phyloP scores from a whole-genome alignment of 2,113 vertebrate genomes.

The Poecile atricapillus region DNA sequence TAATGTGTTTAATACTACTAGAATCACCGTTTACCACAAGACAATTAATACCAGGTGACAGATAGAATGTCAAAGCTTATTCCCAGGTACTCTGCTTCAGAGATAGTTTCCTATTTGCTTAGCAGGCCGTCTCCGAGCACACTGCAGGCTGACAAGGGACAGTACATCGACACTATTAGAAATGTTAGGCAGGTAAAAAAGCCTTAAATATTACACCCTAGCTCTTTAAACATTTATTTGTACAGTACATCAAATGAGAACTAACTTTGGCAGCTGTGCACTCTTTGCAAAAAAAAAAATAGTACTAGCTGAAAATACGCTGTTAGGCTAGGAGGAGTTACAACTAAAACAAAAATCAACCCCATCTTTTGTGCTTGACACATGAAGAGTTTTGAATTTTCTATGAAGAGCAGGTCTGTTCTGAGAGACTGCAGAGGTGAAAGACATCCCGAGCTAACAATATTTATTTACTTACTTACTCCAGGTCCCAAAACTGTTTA shows the following conservation, averaged over 20 bases:
- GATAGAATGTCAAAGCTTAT: neutral
- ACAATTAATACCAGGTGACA: neutral
- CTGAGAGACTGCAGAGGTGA: neutral
- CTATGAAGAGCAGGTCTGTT: neutral
- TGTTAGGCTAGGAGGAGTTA: neutral
- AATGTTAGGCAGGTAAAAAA: neutral
- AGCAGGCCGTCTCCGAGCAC: neutral
- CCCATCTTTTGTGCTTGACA: neutral
- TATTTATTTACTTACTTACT: neutral
- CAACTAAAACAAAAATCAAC: neutral
- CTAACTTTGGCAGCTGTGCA: neutral
- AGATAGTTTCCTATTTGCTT: neutral
- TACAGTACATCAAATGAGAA: neutral
- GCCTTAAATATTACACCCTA: neutral
- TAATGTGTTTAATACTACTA: neutral
- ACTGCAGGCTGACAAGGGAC: neutral
- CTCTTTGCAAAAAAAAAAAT: neutral
- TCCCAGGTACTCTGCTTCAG: neutral
- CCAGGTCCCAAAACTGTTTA: neutral
- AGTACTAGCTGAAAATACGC: neutral
- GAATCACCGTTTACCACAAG: neutral
- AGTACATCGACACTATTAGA: neutral
- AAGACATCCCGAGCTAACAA: neutral
- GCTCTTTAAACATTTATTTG: neutral
- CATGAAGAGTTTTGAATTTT: neutral